A percentile compares a stretch with the other conserved stretches of the same genome.
Conservation (phyloP, 2,113 vertebrate genomes). For the Pholis gunnellus region DNA sequence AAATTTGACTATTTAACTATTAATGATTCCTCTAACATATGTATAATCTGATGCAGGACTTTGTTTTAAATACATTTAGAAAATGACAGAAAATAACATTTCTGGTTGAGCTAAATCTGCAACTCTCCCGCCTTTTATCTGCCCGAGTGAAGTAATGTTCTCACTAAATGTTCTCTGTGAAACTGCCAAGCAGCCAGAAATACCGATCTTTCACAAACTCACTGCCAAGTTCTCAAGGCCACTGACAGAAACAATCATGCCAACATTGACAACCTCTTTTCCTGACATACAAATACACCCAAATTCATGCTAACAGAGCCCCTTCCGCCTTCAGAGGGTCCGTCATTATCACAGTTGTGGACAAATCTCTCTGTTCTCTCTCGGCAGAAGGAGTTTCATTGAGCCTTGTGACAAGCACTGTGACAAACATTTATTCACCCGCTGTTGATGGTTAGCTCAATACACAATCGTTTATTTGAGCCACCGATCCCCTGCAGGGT, state of each 20-base stretch:
- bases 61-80: background rate
- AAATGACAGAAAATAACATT: background rate
- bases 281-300: slow-evolving; percentile 38
- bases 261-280: slow-evolving; percentile 11
- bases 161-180: slow-evolving; percentile 29
- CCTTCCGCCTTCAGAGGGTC: slow-evolving; percentile 20
- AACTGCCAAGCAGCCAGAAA: slow-evolving; percentile 7
- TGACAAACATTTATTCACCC: slow-evolving; percentile 44
- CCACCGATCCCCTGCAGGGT: slow-evolving; percentile 20
- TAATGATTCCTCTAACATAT: background rate
- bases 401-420: slow-evolving; percentile 34
- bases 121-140: background rate
- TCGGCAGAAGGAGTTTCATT: slow-evolving; percentile 31
- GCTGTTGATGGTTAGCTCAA: slow-evolving; percentile 51
- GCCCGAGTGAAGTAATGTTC: slow-evolving; percentile 4
- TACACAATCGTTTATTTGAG: slow-evolving; percentile 40
- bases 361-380: slow-evolving; percentile 55
- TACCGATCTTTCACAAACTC: slow-evolving; percentile 22
- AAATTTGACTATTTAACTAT: background rate
- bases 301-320: slow-evolving; percentile 14
- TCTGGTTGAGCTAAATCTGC: background rate
- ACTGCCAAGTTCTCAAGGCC: slow-evolving; percentile 47
- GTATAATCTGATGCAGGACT: background rate
- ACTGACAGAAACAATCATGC: slow-evolving; percentile 41
- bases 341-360: slow-evolving; percentile 50